Evolutionary conservation across 2,113 vertebrate genomes (phyloP).

Genomic region (Ochotona princeps): DNA sequence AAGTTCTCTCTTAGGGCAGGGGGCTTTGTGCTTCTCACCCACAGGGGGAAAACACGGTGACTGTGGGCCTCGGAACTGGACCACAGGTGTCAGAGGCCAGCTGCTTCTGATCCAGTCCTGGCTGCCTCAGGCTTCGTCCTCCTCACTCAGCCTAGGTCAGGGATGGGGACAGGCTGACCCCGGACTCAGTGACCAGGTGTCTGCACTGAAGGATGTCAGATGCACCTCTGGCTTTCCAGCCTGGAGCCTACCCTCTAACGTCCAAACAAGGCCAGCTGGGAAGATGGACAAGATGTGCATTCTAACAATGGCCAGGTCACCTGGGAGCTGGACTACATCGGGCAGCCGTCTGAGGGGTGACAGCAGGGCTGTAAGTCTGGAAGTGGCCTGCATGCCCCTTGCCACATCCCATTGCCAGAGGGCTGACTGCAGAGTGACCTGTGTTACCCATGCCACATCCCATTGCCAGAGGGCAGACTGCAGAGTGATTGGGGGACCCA

Average conservation of each 20-base stretch:
- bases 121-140: neutral
- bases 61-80: neutral
- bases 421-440: too few relatives aligned
- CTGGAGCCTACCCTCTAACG: neutral
- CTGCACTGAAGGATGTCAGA: neutral
- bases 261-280: neutral
- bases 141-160: too few relatives aligned
- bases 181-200: neutral
- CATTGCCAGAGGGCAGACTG: neutral
- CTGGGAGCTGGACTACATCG: neutral
- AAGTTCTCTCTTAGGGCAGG: neutral
- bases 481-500: neutral
- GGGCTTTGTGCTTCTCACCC: neutral
- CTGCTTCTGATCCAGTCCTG: too few relatives aligned
- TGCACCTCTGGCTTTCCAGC: neutral
- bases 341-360: neutral
- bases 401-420: too few relatives aligned
- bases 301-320: neutral
- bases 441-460: neutral
- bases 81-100: fast-evolving
- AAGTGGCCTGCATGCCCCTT: neutral
- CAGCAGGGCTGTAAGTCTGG: neutral
- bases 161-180: neutral
- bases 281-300: neutral
- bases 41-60: neutral